Base-by-base conservation (phyloP, 2,888 invertebrate species). In the Xylocampa areola region DNA sequence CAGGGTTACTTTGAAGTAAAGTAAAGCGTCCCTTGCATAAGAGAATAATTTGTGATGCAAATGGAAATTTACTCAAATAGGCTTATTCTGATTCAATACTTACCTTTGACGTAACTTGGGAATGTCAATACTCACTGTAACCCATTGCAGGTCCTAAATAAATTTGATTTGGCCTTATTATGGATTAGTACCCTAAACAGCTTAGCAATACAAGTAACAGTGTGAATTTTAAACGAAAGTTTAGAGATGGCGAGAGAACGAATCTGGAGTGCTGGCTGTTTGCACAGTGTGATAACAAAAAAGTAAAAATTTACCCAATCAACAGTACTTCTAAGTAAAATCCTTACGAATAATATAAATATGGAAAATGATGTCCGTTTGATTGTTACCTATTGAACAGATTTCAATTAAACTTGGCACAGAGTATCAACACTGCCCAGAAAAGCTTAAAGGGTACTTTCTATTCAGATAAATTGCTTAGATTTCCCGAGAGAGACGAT, bases 11-110 rank as follows among this genome's bases (percentile, higher is more conserved):
- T 48, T 5, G n/a, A 41, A 27, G 32, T 36, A 54, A 73, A 49
- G 6, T 52, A 63, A 44, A 57, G 53, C 36, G 14, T 36, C 55
- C 33, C 11, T 36, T 44, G 39, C 36, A 49, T 41, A 49, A n/a
- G 30, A 30, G 17, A 53, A 50, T 43, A 47, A 27, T 76, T 72
- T 76, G 73, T 50, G 23, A 72, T 75, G 73, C 63, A 76, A 68
- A 72, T 55, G 60, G 51, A 54, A 63, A 76, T 61, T 73, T 39
- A 54, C 14, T 23, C 29, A 41, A 72, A 68, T 58, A 16, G 32
- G 36, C 35, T 64, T 60, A 72, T 52, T 73, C 61, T 60, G 35
- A 45, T 55, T 58, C 52, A 43, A 53, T 50, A 36, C 51, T 48
- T 48, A 44, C 14, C 33, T 54, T 59, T 43, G 33, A 27, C 27